Base-by-base conservation (phyloP, 2,113 vertebrate genomes). In the Peromyscus polionotus region DNA sequence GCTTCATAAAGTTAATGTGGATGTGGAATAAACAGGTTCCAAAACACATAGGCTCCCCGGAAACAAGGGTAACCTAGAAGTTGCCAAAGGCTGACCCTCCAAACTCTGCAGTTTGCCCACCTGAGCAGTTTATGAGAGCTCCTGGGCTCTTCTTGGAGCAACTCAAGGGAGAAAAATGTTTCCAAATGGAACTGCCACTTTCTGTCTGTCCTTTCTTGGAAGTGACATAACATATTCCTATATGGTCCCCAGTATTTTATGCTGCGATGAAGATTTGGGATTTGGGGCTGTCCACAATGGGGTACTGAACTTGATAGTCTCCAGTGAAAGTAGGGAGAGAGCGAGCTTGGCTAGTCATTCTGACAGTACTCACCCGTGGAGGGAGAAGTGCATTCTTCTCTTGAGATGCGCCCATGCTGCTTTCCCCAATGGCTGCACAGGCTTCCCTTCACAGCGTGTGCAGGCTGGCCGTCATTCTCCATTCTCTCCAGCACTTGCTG, bases 21-120 rank as follows among this genome's bases (percentile, higher is more conserved):
- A 94, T 72, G 89, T 84, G 89, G n/a, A 70, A 90, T 75, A 88
- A 97, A 96, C 93, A 91, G 10, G 19, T 22, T 75, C 86, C 95
- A 31, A 97, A 97, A 96, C 89, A 87, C 68, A 39, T 9, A 93
- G 90, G 92, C 59, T 94, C 59, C 54, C 90, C 57, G 22, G 22
- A 79, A 45, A 83, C 65, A 24, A 22, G 80, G 24, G 77, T 48
- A 57, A 92, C 54, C 45, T 0, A 3, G n/a, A 73, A 73, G 17
- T 16, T 9, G 77, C 4, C 42, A 39, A 85, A 84, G 73, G 28
- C 4, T 88, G 11, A 26, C 22, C 42, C n/a, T 20, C 20, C 14
- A 11, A 16, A 73, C 26, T 31, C 3, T 59, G 16, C 8, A 1
- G 7, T 48, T 5, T 57, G 42, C 9, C n/a, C 39, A 85, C 16